Evolutionary conservation across 2,113 vertebrate genomes (phyloP).

Genomic region (Ceyx melanurus): DNA sequence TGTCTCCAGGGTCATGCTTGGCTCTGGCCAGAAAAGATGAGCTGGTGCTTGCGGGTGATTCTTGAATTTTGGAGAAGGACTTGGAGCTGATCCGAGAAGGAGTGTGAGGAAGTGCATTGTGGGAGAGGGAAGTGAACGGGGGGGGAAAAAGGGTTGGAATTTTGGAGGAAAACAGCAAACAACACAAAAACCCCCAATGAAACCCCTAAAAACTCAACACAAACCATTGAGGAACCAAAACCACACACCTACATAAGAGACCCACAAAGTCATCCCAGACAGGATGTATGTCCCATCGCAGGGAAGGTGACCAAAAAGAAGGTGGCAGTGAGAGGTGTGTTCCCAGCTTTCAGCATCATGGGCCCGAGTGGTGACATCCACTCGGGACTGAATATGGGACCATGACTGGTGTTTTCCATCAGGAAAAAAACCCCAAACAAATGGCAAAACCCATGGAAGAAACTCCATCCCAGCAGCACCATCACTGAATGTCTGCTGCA

Average conservation of each 20-base stretch:
- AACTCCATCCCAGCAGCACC: constrained; percentile 2
- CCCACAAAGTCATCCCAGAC: constrained; percentile 15
- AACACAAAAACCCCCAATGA: constrained; percentile 12
- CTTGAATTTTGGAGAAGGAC: constrained; percentile 84
- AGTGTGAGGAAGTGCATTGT: constrained; percentile 86
- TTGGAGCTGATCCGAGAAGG: constrained; percentile 83
- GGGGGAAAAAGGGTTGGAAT: constrained; percentile 42
- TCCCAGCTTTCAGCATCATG: constrained; percentile 72
- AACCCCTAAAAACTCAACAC: constrained; percentile 43
- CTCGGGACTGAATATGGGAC: not conserved
- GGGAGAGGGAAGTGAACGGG: constrained; percentile 79
- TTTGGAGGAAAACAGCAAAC: constrained; percentile 58
- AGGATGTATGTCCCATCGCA: constrained; percentile 61
- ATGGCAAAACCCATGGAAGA: not conserved
- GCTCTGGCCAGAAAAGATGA: constrained; percentile 90
- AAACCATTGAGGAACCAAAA: constrained; percentile 47
- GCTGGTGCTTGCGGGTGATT: constrained; percentile 34
- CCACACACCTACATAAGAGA: constrained; percentile 64
- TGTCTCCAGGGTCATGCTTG: constrained; percentile 91
- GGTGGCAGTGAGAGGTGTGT: constrained; percentile 44
- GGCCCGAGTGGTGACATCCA: not conserved
- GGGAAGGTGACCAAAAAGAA: constrained; percentile 72
- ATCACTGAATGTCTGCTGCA: not conserved
- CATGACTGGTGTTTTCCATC: constrained; percentile 13
- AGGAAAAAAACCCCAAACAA: not conserved